Base-by-base conservation (phyloP, 2,113 vertebrate genomes). In the Gobius niger region DNA sequence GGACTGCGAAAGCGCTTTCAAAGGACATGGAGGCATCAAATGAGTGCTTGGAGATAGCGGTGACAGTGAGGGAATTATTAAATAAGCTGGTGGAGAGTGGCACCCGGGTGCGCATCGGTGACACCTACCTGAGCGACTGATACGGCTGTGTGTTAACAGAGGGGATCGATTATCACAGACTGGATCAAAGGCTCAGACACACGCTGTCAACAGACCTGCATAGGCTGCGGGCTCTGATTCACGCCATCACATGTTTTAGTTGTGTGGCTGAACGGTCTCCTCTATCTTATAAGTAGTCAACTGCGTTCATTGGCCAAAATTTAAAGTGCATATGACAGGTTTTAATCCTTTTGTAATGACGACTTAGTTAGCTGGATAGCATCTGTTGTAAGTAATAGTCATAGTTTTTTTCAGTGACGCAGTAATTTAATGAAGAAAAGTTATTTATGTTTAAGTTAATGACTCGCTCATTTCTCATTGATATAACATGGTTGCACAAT, bases 141-240 rank as follows among this genome's bases (percentile, higher is more conserved):
- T 86, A 78, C 65, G 63, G 73, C 67, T 52, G 47, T 47, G 10
- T 53, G 82, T 77, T 72, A 81, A 89, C 82, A 84, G 78, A 73
- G 69, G 18, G 66, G 76, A 80, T 87, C 78, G 76, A 89, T 91
- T 85, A 88, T 84, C 81, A 81, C 69, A 83, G 62, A 64, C 67
- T 60, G 70, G 73, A 87, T 88, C 80, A 16, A 68, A 61, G 76
- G 69, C 70, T 68, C 65, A 77, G 81, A 88, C 78, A 67, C 60
- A 47, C 63, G 56, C 63, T 65, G 82, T 54, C 82, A 74, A 79
- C 63, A 51, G 44, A 19, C 61, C 51, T 44, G 60, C 65, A 65
- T 50, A 19, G 9, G 71, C 56, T 66, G 46, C 16, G 57, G 68
- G 59, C 40, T 51, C 65, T 19, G 7, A 69, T 44, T 1, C 42